phyloP scores from a whole-genome alignment of 2,113 vertebrate species.

The Thamnophis sirtalis region DNA sequence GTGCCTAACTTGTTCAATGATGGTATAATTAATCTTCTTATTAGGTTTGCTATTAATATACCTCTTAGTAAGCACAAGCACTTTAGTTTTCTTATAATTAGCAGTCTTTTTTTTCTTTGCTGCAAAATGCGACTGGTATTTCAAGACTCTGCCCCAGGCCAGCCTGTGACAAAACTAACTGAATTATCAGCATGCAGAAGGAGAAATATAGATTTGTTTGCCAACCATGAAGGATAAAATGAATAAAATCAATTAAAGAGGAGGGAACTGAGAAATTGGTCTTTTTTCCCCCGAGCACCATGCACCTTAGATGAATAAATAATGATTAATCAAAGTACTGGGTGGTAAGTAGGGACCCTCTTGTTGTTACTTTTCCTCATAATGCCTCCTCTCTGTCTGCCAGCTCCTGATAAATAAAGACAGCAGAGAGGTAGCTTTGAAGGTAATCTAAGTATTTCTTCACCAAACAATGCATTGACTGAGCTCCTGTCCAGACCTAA shows the following conservation, averaged over 20 bases:
- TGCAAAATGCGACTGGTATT: not conserved
- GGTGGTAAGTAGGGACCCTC: not conserved
- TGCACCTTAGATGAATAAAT: not conserved
- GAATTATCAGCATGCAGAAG: not conserved
- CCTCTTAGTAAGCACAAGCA: not conserved
- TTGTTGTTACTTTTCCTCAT: not conserved
- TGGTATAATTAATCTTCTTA: not conserved
- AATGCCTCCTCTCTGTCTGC: not conserved
- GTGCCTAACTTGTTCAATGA: not conserved
- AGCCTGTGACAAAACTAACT: not conserved
- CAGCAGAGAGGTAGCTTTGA: not conserved
- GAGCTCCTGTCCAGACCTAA: not conserved
- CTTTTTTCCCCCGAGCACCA: not conserved
- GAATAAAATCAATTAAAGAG: not conserved
- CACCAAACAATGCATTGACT: not conserved
- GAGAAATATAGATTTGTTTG: not conserved
- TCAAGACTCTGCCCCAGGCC: not conserved
- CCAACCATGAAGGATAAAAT: not conserved
- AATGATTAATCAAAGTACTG: not conserved
- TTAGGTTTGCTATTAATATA: not conserved
- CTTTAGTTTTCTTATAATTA: not conserved
- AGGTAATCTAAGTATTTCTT: not conserved
- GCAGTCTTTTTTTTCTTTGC: not conserved
- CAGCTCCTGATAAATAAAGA: not conserved
- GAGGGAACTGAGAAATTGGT: not conserved